Base-by-base conservation (phyloP, 2,113 vertebrate genomes). In the Grus americana region DNA sequence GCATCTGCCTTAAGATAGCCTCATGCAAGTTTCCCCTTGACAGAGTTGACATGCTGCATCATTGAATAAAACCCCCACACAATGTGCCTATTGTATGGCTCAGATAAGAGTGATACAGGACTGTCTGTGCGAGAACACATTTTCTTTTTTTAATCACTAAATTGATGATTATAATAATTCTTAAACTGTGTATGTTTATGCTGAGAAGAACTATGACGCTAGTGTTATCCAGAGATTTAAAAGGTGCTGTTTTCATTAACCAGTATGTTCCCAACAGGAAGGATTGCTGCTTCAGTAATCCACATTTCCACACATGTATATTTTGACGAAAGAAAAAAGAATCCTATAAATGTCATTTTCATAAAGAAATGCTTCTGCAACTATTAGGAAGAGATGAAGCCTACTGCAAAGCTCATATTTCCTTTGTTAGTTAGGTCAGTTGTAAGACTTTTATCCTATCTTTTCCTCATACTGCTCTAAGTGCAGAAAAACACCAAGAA, bases 1-100 rank as follows among this genome's bases (percentile, higher is more conserved):
- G 65, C 30, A 71, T 90, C 62, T 95, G 92, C 79, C 68, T 95
- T 79, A 57, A 88, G 65, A 87, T 17, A 70, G 23, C 3, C 15
- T 65, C 57, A 82, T 78, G 52, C 70, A 72, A 71, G 88, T 72
- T 94, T 96, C 86, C 47, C 49, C 79, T 50, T 95, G 81, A 93
- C 68, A 88, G n/a, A 54, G 50, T 6, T 85, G 52, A 63, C 71
- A 79, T 75, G 23, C 54, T 62, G 71, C 82, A 88, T 93, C 76
- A 84, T 47, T 85, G n/a, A 66, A 65, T 67, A 63, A 80, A 61
- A 0, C 20, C 10, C 27, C 1, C 29, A 58, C 52, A 73, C 15
- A 83, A 50, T 76, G 6, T 59, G 72, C 17, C 27, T 73, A 68
- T 78, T 91, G 67, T 81, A 49, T 47, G 42, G 62, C 81, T 93